Base-by-base conservation (phyloP, 2,888 invertebrate genomes). In the Calephelis perditalis region DNA sequence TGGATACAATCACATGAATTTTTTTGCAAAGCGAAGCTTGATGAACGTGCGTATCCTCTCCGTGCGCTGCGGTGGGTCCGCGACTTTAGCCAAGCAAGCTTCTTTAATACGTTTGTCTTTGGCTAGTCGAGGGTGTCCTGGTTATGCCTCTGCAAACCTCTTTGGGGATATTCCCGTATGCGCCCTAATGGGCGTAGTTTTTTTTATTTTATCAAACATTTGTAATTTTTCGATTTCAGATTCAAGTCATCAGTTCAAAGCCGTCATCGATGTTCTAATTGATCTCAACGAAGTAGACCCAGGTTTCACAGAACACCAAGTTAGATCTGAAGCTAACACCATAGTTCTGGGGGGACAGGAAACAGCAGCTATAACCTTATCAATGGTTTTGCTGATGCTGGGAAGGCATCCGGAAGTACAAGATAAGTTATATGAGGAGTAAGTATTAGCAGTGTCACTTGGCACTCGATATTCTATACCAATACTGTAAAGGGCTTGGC, bases 311-410 rank as follows among this genome's bases (percentile, higher is more conserved):
- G 86, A 90, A 61, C 70, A 86, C 62, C 91, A 92, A 71, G 77
- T 93, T 26, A 76, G 83, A 64, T 82, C 91, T 5, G 93, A 93
- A 76, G 91, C 93, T 40, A 86, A 92, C 66, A 92, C 92, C 4
- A 91, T 93, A 70, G 91, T 93, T 65, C 76, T 92, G 11, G 93
- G 90, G 0, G 92, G 92, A 15, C 88, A 91, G 73, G 87, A 92
- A 74, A 91, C 91, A 0, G 84, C 84, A 0, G 87, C 91, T 0
- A 73, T 83, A 7, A 79, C 82, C 0, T 67, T 87, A 47, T 78
- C 79, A 65, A 88, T 76, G 67, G 60, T 75, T 0, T 65, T 91
- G 3, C 74, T 89, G 37, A 76, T 88, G 74, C 69, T 91, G 0
- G 91, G 90, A 0, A 75, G 75, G 36, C 74, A 80, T 57, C 75